Evolutionary conservation across 2,888 invertebrate genomes (phyloP).

Genomic region (Lamellibrachia columna): DNA sequence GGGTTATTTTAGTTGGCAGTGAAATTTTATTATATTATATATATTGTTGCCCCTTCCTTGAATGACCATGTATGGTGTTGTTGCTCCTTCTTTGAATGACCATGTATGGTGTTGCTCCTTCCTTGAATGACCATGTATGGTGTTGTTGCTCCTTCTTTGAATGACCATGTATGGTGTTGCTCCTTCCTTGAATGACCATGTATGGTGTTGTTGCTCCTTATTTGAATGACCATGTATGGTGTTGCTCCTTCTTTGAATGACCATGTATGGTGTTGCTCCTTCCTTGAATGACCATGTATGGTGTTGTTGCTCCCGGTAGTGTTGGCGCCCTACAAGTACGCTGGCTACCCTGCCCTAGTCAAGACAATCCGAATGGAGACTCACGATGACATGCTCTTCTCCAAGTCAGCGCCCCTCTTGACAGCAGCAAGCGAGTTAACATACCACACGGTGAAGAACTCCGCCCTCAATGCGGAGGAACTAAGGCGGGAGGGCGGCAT

Average conservation of each 20-base stretch:
- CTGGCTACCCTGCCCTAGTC: constrained; percentile 96
- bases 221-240: neutral
- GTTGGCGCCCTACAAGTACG: constrained; percentile 89
- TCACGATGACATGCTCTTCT: constrained; percentile 90
- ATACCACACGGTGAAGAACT: constrained; percentile 95
- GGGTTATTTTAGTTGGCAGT: too few species aligned
- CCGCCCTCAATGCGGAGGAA: constrained; percentile 97
- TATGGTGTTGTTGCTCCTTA: neutral
- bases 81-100: too few species aligned
- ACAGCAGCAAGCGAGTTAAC: constrained; percentile 85
- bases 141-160: too few species aligned
- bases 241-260: neutral
- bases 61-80: too few species aligned
- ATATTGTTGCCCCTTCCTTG: too few species aligned
- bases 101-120: too few species aligned
- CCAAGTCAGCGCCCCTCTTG: constrained; percentile 80
- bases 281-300: neutral
- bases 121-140: too few species aligned
- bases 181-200: too few species aligned
- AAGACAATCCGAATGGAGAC: constrained; percentile 95
- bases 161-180: too few species aligned
- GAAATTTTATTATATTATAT: too few species aligned
- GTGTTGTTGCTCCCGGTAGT: neutral
- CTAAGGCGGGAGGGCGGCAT: constrained; percentile 91
- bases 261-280: too few species aligned